Evolutionary conservation across 2,888 invertebrate genomes (phyloP).

Genomic region (Zele albiditarsus): DNA sequence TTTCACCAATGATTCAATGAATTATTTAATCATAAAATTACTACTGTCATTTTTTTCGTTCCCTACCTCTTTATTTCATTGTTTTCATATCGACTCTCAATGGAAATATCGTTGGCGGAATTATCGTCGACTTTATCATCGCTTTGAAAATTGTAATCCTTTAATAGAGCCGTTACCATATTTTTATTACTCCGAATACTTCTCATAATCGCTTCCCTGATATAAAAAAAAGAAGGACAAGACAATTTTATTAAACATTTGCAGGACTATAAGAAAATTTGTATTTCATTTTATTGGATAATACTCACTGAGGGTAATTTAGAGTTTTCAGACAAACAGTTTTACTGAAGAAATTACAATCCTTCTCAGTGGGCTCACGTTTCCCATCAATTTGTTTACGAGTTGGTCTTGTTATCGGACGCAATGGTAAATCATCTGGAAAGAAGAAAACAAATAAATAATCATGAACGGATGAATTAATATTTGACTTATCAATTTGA

Average conservation of each 20-base stretch:
- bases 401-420: slow-evolving; percentile 60
- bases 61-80: slow-evolving; percentile 70
- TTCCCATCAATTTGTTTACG: slow-evolving; percentile 61
- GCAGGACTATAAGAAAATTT: neutral
- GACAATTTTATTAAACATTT: slow-evolving; percentile 15
- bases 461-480: neutral
- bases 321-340: slow-evolving; percentile 82
- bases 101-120: slow-evolving; percentile 48
- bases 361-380: slow-evolving; percentile 66
- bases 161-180: slow-evolving; percentile 80
- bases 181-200: slow-evolving; percentile 81
- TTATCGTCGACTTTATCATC: slow-evolving; percentile 76
- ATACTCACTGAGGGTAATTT: slow-evolving; percentile 85
- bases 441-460: neutral
- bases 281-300: neutral
- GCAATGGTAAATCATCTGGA: slow-evolving; percentile 62
- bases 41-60: slow-evolving; percentile 16
- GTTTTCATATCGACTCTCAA: slow-evolving; percentile 59
- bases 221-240: neutral
- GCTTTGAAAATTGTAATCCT: slow-evolving; percentile 79
- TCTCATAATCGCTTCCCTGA: slow-evolving; percentile 80
- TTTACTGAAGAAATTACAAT: slow-evolving; percentile 82
- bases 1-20: slow-evolving; percentile 26
- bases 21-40: slow-evolving; percentile 28
- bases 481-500: neutral